Base-by-base conservation (phyloP, 30 jellyfish, hydroid and myxozoan genomes). In the Cassiopea andromeda region DNA sequence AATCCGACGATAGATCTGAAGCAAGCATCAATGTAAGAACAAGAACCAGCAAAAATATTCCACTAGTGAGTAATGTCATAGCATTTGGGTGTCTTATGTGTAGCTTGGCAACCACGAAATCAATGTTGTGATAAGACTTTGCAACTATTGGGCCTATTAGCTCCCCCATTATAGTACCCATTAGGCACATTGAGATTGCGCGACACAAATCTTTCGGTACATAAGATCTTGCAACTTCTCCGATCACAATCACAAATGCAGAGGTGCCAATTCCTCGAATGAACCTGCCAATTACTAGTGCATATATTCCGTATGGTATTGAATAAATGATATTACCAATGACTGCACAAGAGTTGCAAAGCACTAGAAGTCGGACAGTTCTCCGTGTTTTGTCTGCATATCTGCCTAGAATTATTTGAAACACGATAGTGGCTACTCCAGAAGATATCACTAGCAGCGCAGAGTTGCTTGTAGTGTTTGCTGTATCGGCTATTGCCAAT, bases 181-280 rank as follows among this genome's bases (percentile, higher is more conserved):
- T 57, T 16, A 50, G 66, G 43, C 87, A 75, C 87, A 75, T 67
- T 45, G 93, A 48, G 44, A 86, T 44, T 44, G 91, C 87, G 75
- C 88, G 87, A 58, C 80, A 61, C 45, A 86, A 50, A 43, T 86
- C 93, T 47, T 75, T 49, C 67, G 93, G 87, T 45, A 79, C 48
- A 78, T 86, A 86, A 43, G 93, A 86, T 2, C 93, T 66, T 3
- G 87, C 87, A 17, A 86, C 87, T 77, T 86, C 93, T 46, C 93
- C 93, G 38, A 86, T 86, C 17, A 86, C 75, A 58, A 86, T 75
- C 16, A 73, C 87, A 60, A 57, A 60, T 2, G 81, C 81, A 2
- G 93, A 61, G 27, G 89, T 46, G 16, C 93, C 93, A n/a, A 86
- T 75, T 19, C 93, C 93, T 2, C 88, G 75, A 17, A 86, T 58